Evolutionary conservation across 2,113 vertebrate genomes (phyloP).

Genomic region (Tetrax tetrax): DNA sequence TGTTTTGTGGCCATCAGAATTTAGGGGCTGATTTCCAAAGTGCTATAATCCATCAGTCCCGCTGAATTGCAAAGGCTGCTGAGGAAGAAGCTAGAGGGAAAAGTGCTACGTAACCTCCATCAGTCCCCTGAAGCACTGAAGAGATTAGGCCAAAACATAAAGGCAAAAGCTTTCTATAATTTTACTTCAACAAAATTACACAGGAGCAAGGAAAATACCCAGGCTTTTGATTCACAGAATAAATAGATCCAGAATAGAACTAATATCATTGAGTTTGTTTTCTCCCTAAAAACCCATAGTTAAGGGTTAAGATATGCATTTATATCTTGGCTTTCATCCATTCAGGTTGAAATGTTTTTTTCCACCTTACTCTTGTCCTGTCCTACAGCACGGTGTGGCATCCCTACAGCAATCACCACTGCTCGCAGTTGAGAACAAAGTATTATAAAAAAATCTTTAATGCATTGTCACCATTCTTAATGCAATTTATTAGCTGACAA

Average conservation of each 20-base stretch:
- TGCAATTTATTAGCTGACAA: background rate
- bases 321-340: background rate
- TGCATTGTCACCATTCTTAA: background rate
- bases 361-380: background rate
- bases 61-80: background rate
- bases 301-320: background rate
- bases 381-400: background rate
- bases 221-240: background rate
- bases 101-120: background rate
- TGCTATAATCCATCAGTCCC: background rate
- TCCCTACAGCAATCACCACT: background rate
- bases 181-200: slow-evolving; percentile 3
- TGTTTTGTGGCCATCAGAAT: background rate
- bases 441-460: background rate
- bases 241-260: background rate
- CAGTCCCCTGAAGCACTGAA: background rate
- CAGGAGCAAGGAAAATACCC: background rate
- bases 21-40: background rate
- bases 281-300: background rate
- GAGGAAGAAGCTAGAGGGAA: background rate
- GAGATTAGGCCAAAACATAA: background rate
- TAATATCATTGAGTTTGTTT: background rate
- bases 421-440: background rate
- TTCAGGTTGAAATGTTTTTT: background rate
- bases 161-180: background rate